Percentiles rank a stretch among this genome's conserved stretches.
phyloP scores from a whole-genome alignment of 2,113 vertebrate species.

The Rhinolophus ferrumequinum region DNA sequence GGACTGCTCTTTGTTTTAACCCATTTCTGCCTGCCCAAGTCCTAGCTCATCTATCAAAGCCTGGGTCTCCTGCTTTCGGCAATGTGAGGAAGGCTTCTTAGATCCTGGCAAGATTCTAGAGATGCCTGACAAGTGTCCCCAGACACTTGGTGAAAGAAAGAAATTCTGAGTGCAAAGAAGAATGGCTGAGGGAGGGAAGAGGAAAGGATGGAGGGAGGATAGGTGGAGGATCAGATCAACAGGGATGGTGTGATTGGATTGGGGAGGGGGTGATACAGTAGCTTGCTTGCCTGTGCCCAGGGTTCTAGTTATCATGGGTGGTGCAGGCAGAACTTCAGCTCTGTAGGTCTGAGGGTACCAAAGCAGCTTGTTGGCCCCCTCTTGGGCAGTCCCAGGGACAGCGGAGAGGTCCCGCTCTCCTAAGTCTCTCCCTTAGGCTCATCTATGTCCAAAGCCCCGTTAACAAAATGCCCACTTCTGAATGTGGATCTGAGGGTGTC shows the following conservation, averaged over 20 bases:
- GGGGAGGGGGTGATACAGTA: background rate
- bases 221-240: background rate
- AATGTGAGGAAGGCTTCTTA: slow-evolving; percentile 11
- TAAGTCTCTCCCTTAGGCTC: background rate
- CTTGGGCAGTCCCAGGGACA: background rate
- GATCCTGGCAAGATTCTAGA: slow-evolving; percentile 26
- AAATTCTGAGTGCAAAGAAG: background rate
- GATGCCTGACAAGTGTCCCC: background rate
- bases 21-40: background rate
- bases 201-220: too few relatives aligned
- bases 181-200: background rate
- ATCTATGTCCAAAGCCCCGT: background rate
- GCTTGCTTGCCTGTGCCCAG: background rate
- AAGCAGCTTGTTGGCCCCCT: background rate
- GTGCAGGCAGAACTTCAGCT: background rate
- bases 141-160: background rate
- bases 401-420: background rate
- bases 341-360: background rate
- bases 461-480: background rate
- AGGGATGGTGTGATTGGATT: background rate
- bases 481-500: background rate
- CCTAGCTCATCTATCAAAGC: background rate
- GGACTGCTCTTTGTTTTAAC: background rate
- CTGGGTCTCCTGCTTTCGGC: background rate
- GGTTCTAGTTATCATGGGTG: background rate